These are phyloP conservation scores for Calypte anna DNA, from an alignment of 2,113 vertebrate species.

Conservation along the genomic window DNA sequence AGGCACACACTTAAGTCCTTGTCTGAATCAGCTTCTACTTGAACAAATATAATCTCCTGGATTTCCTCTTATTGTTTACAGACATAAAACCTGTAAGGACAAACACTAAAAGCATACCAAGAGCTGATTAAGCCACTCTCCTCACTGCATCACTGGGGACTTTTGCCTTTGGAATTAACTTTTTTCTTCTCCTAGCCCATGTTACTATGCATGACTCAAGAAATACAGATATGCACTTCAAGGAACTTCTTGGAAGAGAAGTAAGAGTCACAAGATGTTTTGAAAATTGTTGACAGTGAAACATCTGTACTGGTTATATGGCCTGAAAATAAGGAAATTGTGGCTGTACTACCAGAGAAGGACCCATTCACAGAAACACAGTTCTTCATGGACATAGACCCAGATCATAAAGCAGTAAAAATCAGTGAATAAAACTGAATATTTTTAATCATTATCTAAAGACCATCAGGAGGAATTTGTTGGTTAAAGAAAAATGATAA, in stretches of 20 bases:
- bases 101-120: neutral
- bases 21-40: slow-evolving; percentile 51
- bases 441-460: neutral
- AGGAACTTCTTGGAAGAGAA: neutral
- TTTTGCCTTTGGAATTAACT: neutral
- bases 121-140: neutral
- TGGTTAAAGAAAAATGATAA: neutral
- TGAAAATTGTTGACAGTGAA: neutral
- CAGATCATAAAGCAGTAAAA: neutral
- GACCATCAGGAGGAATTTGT: neutral
- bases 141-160: neutral
- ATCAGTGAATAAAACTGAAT: neutral
- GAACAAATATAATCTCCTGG: slow-evolving; percentile 35
- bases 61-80: slow-evolving; percentile 26
- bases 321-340: neutral
- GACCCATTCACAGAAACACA: neutral
- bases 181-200: neutral
- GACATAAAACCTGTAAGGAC: neutral
- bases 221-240: neutral
- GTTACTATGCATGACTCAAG: neutral
- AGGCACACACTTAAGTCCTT: neutral
- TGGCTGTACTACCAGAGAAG: neutral
- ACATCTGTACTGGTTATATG: neutral
- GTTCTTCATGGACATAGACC: rapidly evolving
- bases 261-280: neutral